A percentile compares a stretch with the other conserved stretches of the same genome.
phyloP scores from a whole-genome alignment of 2,113 vertebrate species.

The Alosa alosa region DNA sequence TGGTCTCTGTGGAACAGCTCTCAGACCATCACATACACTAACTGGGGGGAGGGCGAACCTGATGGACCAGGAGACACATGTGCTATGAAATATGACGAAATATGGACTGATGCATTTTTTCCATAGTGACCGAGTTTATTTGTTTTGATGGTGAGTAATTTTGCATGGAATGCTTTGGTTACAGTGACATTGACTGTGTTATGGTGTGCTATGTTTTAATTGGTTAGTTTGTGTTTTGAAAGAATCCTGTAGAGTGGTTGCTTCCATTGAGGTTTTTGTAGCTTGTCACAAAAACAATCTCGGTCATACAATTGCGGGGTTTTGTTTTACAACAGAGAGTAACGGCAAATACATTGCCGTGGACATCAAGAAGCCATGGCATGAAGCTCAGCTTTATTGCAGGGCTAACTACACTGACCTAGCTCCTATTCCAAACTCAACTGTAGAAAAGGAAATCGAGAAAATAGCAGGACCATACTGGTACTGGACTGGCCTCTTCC shows the following conservation, averaged over 20 bases:
- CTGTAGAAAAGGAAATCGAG: background rate
- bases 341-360: background rate
- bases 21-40: background rate
- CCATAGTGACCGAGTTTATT: background rate
- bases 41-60: background rate
- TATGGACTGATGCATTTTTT: background rate
- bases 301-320: too few relatives aligned
- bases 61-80: too few relatives aligned
- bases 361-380: background rate
- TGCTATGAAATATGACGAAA: background rate
- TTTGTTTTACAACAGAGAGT: background rate
- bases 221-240: too few relatives aligned
- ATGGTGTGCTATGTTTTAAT: too few relatives aligned
- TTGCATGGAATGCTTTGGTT: background rate
- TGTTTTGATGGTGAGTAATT: background rate
- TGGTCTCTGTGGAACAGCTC: background rate
- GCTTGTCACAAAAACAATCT: too few relatives aligned
- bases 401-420: background rate
- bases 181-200: too few relatives aligned
- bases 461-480: background rate
- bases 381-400: background rate
- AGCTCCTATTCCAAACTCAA: background rate
- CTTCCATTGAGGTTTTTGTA: too few relatives aligned
- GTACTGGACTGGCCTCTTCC: background rate
- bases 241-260: too few relatives aligned